These are phyloP conservation scores for Zaprionus inermis DNA, from an alignment of 1,140 invertebrate species.

Conservation along the genomic window DNA sequence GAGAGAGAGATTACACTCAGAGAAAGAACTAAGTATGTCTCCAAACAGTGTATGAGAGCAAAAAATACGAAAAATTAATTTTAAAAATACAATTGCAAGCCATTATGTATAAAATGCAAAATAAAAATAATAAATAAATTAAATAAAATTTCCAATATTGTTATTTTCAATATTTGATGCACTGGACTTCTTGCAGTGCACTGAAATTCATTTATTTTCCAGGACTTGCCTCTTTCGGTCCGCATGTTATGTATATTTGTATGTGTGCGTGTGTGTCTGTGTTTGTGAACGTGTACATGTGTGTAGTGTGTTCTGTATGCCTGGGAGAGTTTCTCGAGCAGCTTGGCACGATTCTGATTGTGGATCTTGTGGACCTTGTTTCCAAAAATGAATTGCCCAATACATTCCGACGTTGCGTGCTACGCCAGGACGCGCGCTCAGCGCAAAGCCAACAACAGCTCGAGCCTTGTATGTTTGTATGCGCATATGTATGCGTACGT, in stretches of 20 bases:
- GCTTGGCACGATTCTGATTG: conserved; percentile 15
- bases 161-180: neutral
- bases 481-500: neutral
- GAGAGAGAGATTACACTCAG: conserved; percentile 35
- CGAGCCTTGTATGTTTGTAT: conserved; percentile 4
- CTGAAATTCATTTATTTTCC: conserved; percentile 57
- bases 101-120: too few species aligned
- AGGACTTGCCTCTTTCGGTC: conserved; percentile 42
- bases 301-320: conserved; percentile 8
- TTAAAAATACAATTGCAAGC: neutral
- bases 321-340: conserved; percentile 47
- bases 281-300: neutral
- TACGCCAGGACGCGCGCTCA: conserved; percentile 31
- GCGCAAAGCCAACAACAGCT: too few species aligned
- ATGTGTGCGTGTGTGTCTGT: neutral
- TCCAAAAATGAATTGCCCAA: conserved; percentile 51
- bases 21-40: conserved; percentile 1
- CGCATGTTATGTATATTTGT: neutral
- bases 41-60: neutral
- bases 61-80: neutral
- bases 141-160: neutral
- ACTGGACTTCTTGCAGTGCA: conserved; percentile 39
- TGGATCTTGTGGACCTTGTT: conserved; percentile 70
- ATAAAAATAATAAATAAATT: neutral
- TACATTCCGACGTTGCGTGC: conserved; percentile 49